phyloP scores from a whole-genome alignment of 2,888 invertebrate species.

The Caprella mutica region DNA sequence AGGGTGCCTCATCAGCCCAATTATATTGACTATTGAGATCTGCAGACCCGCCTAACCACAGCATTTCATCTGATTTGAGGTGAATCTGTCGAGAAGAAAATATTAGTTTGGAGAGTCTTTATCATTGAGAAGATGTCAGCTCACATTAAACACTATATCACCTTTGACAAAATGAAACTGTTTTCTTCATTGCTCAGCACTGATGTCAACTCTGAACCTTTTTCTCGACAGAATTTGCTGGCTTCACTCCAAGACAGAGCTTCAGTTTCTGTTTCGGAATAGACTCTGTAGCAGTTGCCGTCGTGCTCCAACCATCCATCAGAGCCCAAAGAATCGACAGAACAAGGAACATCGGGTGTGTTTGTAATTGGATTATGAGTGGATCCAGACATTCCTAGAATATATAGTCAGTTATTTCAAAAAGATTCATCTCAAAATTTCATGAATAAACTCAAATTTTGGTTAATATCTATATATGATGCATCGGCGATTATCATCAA shows the following conservation, averaged over 20 bases:
- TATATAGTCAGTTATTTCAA: too few relatives aligned
- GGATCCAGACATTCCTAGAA: too few relatives aligned
- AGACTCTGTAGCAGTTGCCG: slow-evolving; percentile 20
- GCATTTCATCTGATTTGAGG: background rate
- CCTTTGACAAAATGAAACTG: slow-evolving; percentile 22
- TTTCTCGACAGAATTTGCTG: background rate
- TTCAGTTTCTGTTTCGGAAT: slow-evolving; percentile 1
- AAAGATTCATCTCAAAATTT: too few relatives aligned
- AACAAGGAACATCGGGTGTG: slow-evolving; percentile 4
- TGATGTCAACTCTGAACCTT: slow-evolving; percentile 17
- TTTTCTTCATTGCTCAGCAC: slow-evolving; percentile 16
- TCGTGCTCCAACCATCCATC: slow-evolving; percentile 12
- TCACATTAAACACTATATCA: background rate
- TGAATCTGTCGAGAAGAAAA: background rate
- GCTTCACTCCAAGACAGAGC: slow-evolving; percentile 11
- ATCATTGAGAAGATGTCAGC: background rate
- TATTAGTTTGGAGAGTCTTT: background rate
- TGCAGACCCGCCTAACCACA: background rate
- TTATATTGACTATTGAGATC: background rate
- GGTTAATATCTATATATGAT: too few relatives aligned
- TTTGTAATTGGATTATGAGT: background rate
- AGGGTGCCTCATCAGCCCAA: background rate
- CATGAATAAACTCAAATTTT: too few relatives aligned
- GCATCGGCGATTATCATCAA: too few relatives aligned
- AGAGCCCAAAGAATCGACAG: slow-evolving; percentile 1